Evolutionary conservation across 2,888 invertebrate genomes (phyloP).

Genomic region (Timandra comae): DNA sequence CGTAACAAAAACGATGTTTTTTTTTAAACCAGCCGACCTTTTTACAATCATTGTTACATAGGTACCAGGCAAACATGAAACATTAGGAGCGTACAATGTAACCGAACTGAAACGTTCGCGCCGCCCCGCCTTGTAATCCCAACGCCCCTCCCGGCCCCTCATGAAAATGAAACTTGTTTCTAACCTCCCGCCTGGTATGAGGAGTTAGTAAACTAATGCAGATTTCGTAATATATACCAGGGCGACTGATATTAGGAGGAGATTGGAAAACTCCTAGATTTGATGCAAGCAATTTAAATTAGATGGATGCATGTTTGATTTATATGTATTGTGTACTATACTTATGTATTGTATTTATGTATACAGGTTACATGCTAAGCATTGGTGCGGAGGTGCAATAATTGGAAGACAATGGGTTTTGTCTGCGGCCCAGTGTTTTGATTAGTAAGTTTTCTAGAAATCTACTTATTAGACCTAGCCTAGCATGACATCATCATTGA

Average conservation of each 20-base stretch:
- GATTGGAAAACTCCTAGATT: too few species aligned
- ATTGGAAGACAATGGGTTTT: conserved; percentile 55
- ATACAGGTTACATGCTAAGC: conserved; percentile 58
- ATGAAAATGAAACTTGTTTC: conserved; percentile 1
- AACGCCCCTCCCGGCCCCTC: background rate
- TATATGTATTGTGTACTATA: too few species aligned
- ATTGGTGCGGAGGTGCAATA: conserved; percentile 69
- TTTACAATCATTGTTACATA: conserved; percentile 7
- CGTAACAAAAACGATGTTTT: too few species aligned
- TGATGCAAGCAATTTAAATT: too few species aligned
- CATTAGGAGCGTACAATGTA: background rate
- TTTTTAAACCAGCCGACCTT: conserved; percentile 6
- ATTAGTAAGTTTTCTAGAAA: conserved; percentile 51
- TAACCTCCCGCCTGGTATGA: conserved; percentile 15
- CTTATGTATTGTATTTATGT: too few species aligned
- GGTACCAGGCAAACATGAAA: conserved; percentile 12
- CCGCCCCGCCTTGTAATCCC: too few species aligned
- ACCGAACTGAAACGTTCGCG: too few species aligned
- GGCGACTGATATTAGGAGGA: conserved; percentile 8
- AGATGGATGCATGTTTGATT: background rate
- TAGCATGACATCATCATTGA: too few species aligned
- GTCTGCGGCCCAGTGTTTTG: conserved; percentile 66
- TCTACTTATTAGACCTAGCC: too few species aligned
- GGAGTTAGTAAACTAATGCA: conserved; percentile 15
- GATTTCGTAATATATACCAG: conserved; percentile 14